These are phyloP conservation scores for Tichodroma muraria DNA, from an alignment of 2,113 vertebrate species.

Conservation along the genomic window DNA sequence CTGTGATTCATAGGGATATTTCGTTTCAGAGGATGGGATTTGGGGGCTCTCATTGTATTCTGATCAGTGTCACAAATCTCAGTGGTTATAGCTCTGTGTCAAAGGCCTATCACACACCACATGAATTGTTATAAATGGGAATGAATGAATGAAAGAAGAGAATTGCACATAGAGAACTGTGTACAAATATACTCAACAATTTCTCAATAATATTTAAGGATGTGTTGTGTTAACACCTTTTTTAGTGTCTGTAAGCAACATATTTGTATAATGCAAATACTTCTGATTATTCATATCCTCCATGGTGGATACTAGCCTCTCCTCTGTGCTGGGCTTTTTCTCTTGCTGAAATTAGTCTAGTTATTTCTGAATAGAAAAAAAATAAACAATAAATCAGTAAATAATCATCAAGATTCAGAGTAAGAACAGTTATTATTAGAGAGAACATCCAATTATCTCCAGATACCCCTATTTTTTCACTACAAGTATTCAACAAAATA, in stretches of 20 bases:
- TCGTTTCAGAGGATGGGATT: background rate
- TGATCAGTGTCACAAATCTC: background rate
- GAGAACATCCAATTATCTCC: background rate
- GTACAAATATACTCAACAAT: background rate
- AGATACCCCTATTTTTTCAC: background rate
- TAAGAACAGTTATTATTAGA: background rate
- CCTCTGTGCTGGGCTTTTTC: background rate
- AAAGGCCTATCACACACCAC: background rate
- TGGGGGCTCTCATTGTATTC: background rate
- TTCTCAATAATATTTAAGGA: background rate
- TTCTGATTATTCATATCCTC: background rate
- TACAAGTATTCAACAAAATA: background rate
- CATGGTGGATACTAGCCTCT: background rate
- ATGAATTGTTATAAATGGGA: background rate
- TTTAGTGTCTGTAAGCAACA: background rate
- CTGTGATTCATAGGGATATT: background rate
- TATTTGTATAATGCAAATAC: background rate
- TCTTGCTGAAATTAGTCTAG: background rate
- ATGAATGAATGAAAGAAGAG: background rate
- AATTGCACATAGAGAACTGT: background rate
- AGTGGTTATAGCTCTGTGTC: fast-evolving
- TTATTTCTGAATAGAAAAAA: background rate
- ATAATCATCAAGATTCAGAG: background rate
- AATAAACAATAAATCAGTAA: background rate
- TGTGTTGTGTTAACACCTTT: background rate